Evolutionary conservation across 2,797 vertebrate species (phyloP).

Genomic region (Decapterus maruadsi): DNA sequence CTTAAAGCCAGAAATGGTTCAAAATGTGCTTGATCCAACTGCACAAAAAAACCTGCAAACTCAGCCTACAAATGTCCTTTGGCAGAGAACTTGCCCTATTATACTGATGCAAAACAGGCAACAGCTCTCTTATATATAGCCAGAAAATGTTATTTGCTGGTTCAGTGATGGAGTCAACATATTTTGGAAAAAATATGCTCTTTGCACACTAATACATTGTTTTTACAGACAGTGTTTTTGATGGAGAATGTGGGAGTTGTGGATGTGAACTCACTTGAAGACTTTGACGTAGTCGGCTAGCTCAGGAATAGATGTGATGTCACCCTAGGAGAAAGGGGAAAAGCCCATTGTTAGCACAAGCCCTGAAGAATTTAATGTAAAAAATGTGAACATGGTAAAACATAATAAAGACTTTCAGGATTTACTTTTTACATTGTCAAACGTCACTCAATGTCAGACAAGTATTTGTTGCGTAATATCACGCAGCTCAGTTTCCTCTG

Average conservation of each 20-base stretch:
- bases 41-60: conserved; percentile 37
- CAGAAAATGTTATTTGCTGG: conserved; percentile 34
- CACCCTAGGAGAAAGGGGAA: conserved; percentile 86
- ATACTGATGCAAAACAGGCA: conserved; percentile 58
- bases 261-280: conserved; percentile 94
- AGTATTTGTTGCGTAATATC: conserved; percentile 35
- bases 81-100: conserved; percentile 45
- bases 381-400: conserved; percentile 20
- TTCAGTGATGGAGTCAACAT: conserved; percentile 22
- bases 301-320: conserved; percentile 99
- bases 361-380: conserved; percentile 2
- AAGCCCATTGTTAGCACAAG: conserved; percentile 34
- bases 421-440: conserved; percentile 43
- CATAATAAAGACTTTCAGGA: conserved; percentile 25
- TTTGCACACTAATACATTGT: conserved; percentile 19
- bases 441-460: conserved; percentile 27
- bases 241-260: conserved; percentile 4
- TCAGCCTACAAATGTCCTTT: conserved; percentile 53
- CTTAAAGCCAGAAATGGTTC: conserved; percentile 62
- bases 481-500: conserved; percentile 53
- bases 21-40: conserved; percentile 56
- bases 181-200: conserved; percentile 34
- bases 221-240: conserved; percentile 10
- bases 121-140: conserved; percentile 18
- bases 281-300: conserved; percentile 98